A percentile compares a stretch with the other conserved stretches of the same genome.
Conservation (phyloP, 2,113 vertebrate genomes). For the Larimichthys crocea region DNA sequence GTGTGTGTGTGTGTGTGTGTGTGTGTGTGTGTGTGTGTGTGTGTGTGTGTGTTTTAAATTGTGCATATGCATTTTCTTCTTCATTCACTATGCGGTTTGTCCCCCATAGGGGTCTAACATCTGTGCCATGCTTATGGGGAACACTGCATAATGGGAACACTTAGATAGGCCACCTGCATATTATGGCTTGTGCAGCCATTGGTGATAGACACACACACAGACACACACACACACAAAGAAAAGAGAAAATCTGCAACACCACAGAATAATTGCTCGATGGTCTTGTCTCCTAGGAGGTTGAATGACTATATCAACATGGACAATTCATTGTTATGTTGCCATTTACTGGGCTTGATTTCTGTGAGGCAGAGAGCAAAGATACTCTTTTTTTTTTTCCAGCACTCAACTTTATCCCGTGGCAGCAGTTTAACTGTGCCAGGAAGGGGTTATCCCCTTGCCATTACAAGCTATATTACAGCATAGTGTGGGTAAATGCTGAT, state of each 20-base stretch:
- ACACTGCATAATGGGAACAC: constrained; percentile 64
- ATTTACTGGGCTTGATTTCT: constrained; percentile 24
- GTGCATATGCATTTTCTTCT: constrained; percentile 41
- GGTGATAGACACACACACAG: constrained; percentile 15
- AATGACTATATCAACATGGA: constrained; percentile 47
- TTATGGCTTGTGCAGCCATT: constrained; percentile 41
- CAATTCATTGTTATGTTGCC: constrained; percentile 34
- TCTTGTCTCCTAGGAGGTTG: constrained; percentile 44
- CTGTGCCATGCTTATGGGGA: constrained; percentile 58
- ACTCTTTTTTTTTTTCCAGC: constrained; percentile 32
- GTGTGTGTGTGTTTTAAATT: constrained; percentile 22
- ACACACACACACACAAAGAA: constrained; percentile 5
- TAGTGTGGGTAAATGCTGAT: constrained; percentile 1
- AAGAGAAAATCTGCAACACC: constrained; percentile 30
- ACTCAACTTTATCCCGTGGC: constrained; percentile 12
- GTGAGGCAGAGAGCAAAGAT: constrained; percentile 16
- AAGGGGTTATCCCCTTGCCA: constrained; percentile 17
- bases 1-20: background rate
- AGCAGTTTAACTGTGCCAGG: constrained; percentile 4
- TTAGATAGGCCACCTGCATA: constrained; percentile 68
- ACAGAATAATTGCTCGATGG: constrained; percentile 40
- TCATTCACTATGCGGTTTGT: constrained; percentile 41
- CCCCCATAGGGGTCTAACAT: constrained; percentile 60
- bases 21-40: constrained; percentile 30
- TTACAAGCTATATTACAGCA: background rate